phyloP scores from a whole-genome alignment of 2,113 vertebrate genomes.

The Propithecus coquereli region DNA sequence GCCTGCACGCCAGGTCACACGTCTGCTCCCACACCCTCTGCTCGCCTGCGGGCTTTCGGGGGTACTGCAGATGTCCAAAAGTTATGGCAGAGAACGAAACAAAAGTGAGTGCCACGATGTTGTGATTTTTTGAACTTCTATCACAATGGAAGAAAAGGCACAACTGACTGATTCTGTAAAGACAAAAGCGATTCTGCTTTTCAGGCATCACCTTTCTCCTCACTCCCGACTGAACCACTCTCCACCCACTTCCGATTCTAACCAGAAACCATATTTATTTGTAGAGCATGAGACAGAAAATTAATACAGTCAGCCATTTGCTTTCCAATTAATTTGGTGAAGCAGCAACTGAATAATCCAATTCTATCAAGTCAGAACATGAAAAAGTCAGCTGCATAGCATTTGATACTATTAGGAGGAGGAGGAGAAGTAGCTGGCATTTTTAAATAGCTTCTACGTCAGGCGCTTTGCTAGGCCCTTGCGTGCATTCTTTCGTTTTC shows the following conservation, averaged over 20 bases:
- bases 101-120: neutral
- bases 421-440: neutral
- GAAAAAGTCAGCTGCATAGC: constrained; percentile 1
- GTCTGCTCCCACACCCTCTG: accelerated
- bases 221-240: neutral
- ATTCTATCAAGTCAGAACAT: constrained; percentile 24
- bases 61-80: neutral
- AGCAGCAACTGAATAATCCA: constrained; percentile 53
- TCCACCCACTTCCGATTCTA: neutral
- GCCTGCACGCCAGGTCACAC: no score
- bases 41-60: accelerated
- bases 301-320: constrained; percentile 42
- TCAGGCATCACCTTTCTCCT: neutral
- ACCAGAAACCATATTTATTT: constrained; percentile 23
- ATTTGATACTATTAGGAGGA: neutral
- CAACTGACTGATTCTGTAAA: neutral
- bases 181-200: neutral
- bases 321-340: constrained; percentile 61
- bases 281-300: constrained; percentile 37
- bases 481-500: neutral
- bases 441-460: neutral
- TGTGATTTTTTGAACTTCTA: neutral
- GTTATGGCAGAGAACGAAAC: neutral
- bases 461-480: neutral
- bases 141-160: neutral